These are phyloP conservation scores for Sitta carolinensis DNA, from an alignment of 2,797 vertebrate genomes.

Conservation along the genomic window DNA sequence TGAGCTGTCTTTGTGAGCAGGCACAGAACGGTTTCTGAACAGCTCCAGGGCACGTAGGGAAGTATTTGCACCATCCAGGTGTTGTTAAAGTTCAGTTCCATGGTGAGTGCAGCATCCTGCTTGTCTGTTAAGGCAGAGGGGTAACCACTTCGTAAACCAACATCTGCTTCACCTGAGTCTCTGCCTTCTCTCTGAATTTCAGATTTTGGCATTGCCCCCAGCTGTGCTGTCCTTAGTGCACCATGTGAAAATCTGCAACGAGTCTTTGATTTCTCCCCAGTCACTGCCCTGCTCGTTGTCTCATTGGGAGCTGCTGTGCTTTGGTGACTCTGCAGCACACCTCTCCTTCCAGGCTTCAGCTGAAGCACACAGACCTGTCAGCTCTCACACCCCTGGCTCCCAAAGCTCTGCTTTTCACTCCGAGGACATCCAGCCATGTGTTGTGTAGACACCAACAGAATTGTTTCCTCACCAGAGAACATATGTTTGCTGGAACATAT, in stretches of 20 bases:
- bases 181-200: neutral
- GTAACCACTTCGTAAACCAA: neutral
- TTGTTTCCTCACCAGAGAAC: conserved; percentile 3
- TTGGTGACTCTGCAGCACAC: neutral
- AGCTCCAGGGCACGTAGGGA: rapidly evolving
- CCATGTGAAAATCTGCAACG: rapidly evolving
- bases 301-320: neutral
- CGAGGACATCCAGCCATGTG: neutral
- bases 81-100: neutral
- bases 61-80: neutral
- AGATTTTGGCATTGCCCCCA: rapidly evolving
- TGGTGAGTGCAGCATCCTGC: neutral
- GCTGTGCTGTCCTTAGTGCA: neutral
- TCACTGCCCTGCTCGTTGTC: neutral
- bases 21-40: rapidly evolving
- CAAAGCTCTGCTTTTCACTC: neutral
- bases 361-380: neutral
- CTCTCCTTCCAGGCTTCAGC: neutral
- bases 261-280: neutral
- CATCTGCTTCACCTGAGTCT: neutral
- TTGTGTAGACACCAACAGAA: neutral
- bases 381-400: neutral
- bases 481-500: neutral
- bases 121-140: neutral
- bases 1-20: neutral